Percentiles rank a stretch among this genome's conserved stretches.
Conservation (phyloP, 92 coral and sea anemone species). For the Galaxea fascicularis region DNA sequence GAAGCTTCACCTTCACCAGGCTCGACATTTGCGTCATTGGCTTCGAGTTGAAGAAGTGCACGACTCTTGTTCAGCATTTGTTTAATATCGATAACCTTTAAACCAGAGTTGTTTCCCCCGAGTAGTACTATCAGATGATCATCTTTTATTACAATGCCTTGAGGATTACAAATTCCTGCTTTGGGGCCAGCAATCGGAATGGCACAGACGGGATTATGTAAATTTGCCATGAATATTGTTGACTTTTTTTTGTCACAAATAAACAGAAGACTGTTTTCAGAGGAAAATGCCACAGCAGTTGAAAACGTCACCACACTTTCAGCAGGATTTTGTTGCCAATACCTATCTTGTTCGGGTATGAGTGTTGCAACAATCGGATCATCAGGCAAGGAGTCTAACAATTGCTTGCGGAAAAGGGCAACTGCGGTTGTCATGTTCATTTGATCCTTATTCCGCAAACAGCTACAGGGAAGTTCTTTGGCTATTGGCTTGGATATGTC, state of each 20-base stretch:
- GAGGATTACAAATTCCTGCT: constrained; percentile 46
- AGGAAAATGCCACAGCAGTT: constrained; percentile 58
- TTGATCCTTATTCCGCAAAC: constrained; percentile 61
- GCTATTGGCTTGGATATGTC: constrained; percentile 60
- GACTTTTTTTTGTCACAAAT: constrained; percentile 60
- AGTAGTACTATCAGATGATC: constrained; percentile 30
- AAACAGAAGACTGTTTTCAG: constrained; percentile 54
- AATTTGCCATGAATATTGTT: constrained; percentile 65
- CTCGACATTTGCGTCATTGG: constrained; percentile 30
- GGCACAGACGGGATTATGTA: constrained; percentile 61
- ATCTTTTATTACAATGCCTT: constrained; percentile 36
- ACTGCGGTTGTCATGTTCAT: constrained; percentile 69
- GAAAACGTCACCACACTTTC: constrained; percentile 49
- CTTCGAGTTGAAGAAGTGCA: constrained; percentile 48
- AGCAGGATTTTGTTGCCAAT: constrained; percentile 69
- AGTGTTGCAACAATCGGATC: constrained; percentile 53
- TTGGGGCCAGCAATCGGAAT: constrained; percentile 61
- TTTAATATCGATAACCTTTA: constrained; percentile 50
- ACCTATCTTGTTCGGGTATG: constrained; percentile 58
- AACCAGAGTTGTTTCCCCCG: constrained; percentile 43
- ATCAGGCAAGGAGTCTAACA: constrained; percentile 51
- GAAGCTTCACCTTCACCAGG: constrained; percentile 26
- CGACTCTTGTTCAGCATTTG: constrained; percentile 51
- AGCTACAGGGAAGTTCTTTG: constrained; percentile 50
- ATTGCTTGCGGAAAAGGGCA: constrained; percentile 41